phyloP scores from a whole-genome alignment of 2,888 invertebrate genomes.

The Trachelus stipa region DNA sequence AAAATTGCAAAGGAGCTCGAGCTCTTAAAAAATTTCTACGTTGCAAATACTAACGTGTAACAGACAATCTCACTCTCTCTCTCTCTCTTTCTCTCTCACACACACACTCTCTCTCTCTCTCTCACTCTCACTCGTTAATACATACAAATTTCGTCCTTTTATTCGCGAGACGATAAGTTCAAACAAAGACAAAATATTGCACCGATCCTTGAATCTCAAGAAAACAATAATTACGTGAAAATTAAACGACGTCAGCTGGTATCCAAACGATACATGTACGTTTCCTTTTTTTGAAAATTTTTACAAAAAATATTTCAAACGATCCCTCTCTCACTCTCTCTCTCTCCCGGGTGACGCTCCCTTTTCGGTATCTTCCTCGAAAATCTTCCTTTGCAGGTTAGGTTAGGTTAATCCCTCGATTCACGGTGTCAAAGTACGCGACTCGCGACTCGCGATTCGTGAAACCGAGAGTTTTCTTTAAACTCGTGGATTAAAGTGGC shows the following conservation, averaged over 20 bases:
- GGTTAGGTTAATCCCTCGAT: not conserved
- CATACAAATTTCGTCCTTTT: not conserved
- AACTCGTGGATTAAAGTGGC: not conserved
- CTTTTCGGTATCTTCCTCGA: not conserved
- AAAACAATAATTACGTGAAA: not conserved
- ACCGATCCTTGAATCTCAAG: not conserved
- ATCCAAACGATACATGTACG: not conserved
- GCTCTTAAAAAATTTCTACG: not conserved
- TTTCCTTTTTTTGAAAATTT: not conserved
- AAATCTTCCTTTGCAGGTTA: conserved; percentile 8
- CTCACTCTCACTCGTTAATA: not conserved
- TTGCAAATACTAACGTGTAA: conserved; percentile 1
- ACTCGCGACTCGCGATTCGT: not conserved
- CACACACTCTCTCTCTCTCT: not conserved
- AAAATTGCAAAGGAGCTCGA: not conserved
- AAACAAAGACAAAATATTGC: not conserved
- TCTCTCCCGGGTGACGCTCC: not conserved
- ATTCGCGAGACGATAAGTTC: not conserved
- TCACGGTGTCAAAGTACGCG: not conserved
- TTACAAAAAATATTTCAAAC: not conserved
- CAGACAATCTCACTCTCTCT: conserved; percentile 2
- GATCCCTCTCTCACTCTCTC: not conserved
- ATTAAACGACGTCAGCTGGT: not conserved
- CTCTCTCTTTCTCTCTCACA: conserved; percentile 7
- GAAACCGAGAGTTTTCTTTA: not conserved